phyloP scores from a whole-genome alignment of 1,140 invertebrate species.

The Phymastichus coffea region DNA sequence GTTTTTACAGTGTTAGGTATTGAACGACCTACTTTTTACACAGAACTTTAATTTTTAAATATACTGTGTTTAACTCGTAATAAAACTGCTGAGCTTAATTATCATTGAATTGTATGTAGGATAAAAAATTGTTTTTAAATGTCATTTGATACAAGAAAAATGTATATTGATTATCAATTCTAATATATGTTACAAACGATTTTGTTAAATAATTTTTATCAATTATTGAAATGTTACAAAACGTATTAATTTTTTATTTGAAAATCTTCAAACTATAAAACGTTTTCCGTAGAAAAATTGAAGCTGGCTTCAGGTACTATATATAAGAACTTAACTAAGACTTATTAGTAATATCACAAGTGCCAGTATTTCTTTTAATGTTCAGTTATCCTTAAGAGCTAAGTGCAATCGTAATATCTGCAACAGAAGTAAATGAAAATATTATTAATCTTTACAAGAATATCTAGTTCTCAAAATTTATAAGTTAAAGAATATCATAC shows the following conservation, averaged over 20 bases:
- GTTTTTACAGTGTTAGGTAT: constrained; percentile 75
- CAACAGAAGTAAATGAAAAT: constrained; percentile 37
- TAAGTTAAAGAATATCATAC: constrained; percentile 47
- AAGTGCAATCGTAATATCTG: constrained; percentile 47
- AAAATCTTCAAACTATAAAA: no score
- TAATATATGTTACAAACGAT: constrained; percentile 22
- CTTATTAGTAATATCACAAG: no score
- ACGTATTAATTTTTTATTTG: constrained; percentile 12
- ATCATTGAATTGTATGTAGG: constrained; percentile 10
- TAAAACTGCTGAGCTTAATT: constrained; percentile 15
- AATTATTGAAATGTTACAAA: not conserved
- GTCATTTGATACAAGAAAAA: constrained; percentile 8
- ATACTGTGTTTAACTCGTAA: not conserved
- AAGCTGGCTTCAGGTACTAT: no score
- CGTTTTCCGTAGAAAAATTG: no score
- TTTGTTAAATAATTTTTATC: not conserved
- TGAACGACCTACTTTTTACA: constrained; percentile 79
- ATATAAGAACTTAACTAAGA: no score
- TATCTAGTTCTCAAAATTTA: no score
- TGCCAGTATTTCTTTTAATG: no score
- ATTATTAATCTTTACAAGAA: no score
- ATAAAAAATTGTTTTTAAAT: not conserved
- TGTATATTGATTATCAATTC: constrained; percentile 2
- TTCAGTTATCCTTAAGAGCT: constrained; percentile 24
- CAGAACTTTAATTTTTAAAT: constrained; percentile 67